Evolutionary conservation across 2,888 invertebrate genomes (phyloP).

Genomic region (Phasia obesa): DNA sequence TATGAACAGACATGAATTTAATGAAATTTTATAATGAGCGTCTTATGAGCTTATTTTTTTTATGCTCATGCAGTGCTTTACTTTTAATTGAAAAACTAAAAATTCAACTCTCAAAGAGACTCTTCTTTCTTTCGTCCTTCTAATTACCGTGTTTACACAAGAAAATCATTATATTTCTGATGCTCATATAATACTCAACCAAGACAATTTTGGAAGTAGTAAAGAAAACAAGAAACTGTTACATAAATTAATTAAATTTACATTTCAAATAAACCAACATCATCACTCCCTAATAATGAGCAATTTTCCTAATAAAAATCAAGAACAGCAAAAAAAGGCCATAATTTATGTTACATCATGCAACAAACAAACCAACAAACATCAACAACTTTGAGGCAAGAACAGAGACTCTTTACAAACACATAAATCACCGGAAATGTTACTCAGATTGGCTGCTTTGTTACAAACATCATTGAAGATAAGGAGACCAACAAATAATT

Average conservation of each 20-base stretch:
- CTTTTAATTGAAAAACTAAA: too few relatives aligned
- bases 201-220: not conserved
- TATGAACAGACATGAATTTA: too few relatives aligned
- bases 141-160: not conserved
- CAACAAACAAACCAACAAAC: constrained; percentile 22
- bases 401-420: constrained; percentile 21
- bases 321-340: constrained; percentile 25
- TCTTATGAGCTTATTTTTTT: too few relatives aligned
- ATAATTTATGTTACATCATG: constrained; percentile 61
- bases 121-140: not conserved
- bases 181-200: not conserved
- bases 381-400: constrained; percentile 14
- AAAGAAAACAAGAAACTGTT: constrained; percentile 2
- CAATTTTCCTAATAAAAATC: constrained; percentile 54
- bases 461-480: constrained; percentile 22
- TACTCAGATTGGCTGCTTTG: constrained; percentile 32
- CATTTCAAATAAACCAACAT: constrained; percentile 47
- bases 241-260: constrained; percentile 70
- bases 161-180: not conserved
- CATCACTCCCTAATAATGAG: constrained; percentile 66
- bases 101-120: too few relatives aligned
- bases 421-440: constrained; percentile 71
- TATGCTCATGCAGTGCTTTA: too few relatives aligned
- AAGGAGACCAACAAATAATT: constrained; percentile 75
- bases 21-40: too few relatives aligned